A percentile compares a stretch with the other conserved stretches of the same genome.
Evolutionary conservation across 2,888 invertebrate species (phyloP).

Genomic region (Orthosia cruda): DNA sequence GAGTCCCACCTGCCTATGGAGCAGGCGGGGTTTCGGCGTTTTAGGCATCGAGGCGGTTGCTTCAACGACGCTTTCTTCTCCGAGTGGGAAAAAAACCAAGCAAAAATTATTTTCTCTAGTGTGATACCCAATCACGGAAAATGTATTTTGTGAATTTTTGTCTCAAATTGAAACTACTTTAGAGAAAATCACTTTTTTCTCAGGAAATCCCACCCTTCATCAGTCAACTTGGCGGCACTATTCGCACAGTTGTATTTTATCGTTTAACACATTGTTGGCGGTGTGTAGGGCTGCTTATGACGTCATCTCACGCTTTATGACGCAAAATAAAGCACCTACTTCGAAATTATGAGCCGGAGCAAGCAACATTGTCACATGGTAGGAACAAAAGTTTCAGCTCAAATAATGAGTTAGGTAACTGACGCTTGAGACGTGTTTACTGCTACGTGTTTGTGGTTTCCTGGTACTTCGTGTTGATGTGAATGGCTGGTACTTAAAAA

Average conservation of each 20-base stretch:
- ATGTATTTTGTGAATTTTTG: not conserved
- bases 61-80: too few relatives aligned
- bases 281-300: slow-evolving; percentile 58
- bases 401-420: slow-evolving; percentile 57
- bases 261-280: slow-evolving; percentile 63
- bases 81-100: too few relatives aligned
- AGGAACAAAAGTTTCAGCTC: slow-evolving; percentile 58
- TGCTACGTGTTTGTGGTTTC: slow-evolving; percentile 32
- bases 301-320: slow-evolving; percentile 72
- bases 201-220: not conserved
- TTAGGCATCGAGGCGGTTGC: too few relatives aligned
- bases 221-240: slow-evolving; percentile 39
- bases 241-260: slow-evolving; percentile 59
- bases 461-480: slow-evolving; percentile 32
- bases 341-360: slow-evolving; percentile 71
- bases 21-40: too few relatives aligned
- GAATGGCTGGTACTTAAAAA: not conserved
- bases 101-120: too few relatives aligned
- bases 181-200: not conserved
- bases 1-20: too few relatives aligned
- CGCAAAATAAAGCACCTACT: slow-evolving; percentile 71
- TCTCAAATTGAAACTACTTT: not conserved
- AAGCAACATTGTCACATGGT: slow-evolving; percentile 69
- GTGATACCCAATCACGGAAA: too few relatives aligned
- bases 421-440: slow-evolving; percentile 53